phyloP scores from a whole-genome alignment of 2,797 vertebrate species.

The Spinibarbus caldwelli region DNA sequence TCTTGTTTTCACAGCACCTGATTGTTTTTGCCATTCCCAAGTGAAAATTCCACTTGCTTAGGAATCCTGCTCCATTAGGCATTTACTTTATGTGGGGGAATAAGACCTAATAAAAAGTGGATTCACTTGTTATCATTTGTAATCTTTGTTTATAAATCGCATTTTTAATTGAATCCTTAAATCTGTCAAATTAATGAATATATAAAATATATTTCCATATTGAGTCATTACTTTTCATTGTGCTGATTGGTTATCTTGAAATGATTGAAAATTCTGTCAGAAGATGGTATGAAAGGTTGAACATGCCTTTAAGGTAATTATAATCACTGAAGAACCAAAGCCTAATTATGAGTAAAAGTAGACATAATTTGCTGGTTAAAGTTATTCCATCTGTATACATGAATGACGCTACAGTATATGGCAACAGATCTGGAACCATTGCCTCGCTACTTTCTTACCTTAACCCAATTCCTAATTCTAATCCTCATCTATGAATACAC shows the following conservation, averaged over 20 bases:
- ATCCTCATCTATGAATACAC: neutral
- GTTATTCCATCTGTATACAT: constrained; percentile 29
- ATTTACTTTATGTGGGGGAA: constrained; percentile 1
- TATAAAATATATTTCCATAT: neutral
- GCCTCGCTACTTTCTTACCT: neutral
- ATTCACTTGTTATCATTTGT: neutral
- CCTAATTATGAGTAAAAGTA: constrained; percentile 21
- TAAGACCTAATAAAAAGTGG: constrained; percentile 23
- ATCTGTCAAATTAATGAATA: neutral
- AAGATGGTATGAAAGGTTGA: neutral
- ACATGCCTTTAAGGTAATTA: constrained; percentile 22
- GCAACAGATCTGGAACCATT: neutral
- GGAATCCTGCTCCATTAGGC: constrained; percentile 10
- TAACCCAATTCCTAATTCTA: neutral
- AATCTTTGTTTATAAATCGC: neutral
- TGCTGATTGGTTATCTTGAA: constrained; percentile 1
- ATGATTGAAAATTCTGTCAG: constrained; percentile 4
- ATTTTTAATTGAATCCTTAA: neutral
- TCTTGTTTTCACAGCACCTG: constrained; percentile 39
- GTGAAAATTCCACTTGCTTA: constrained; percentile 21
- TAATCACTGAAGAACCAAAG: constrained; percentile 11
- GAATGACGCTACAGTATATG: neutral
- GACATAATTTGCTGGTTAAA: constrained; percentile 21
- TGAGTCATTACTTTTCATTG: neutral
- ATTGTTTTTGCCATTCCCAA: constrained; percentile 39